Conservation (phyloP, 2,113 vertebrate species). For the Amia ocellicauda region DNA sequence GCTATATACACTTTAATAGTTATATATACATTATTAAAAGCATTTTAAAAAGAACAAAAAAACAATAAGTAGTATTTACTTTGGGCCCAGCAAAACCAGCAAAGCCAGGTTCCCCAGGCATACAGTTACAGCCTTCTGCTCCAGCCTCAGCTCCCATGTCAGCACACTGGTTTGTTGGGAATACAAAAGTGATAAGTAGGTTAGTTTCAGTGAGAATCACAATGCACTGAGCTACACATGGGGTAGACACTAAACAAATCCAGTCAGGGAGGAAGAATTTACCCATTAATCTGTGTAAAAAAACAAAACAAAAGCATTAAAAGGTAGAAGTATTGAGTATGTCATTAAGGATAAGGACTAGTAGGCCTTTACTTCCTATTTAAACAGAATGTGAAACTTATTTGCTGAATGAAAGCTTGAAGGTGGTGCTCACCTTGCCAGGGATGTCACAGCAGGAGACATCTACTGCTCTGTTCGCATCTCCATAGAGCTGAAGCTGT, state of each 20-base stretch:
- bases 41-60: no score
- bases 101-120: conserved; percentile 58
- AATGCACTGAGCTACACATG: neutral
- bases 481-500: conserved; percentile 19
- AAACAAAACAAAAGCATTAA: conserved; percentile 26
- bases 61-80: no score
- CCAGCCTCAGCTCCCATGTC: conserved; percentile 29
- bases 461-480: conserved; percentile 6
- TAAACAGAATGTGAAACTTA: no score
- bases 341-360: no score
- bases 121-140: conserved; percentile 55
- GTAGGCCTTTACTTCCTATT: no score
- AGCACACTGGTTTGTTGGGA: conserved; percentile 7
- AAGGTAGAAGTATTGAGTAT: conserved; percentile 5
- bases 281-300: conserved; percentile 12
- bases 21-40: no score
- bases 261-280: conserved; percentile 5
- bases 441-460: conserved; percentile 30
- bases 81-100: conserved; percentile 61
- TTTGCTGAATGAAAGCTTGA: no score
- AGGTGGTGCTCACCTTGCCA: conserved; percentile 17
- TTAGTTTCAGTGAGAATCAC: neutral
- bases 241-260: no score
- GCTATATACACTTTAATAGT: no score
- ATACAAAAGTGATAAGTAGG: neutral